Evolutionary conservation across 2,113 vertebrate species (phyloP).

Genomic region (Chrysemys picta): DNA sequence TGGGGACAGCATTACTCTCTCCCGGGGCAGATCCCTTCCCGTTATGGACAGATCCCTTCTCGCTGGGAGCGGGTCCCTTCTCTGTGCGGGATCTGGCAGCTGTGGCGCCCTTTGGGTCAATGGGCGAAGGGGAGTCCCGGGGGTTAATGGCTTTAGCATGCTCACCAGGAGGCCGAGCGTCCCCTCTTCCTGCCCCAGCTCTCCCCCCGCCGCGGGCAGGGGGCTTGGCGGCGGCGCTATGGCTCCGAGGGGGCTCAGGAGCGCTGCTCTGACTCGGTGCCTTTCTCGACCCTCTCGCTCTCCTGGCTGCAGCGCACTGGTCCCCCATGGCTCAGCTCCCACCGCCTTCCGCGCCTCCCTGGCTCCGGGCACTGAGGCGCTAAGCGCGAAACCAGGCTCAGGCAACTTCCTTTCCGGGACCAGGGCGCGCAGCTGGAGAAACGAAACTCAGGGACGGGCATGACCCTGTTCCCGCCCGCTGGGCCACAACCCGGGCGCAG

Average conservation of each 20-base stretch:
- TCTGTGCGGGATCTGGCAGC: neutral
- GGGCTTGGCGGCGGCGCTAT: no score
- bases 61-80: neutral
- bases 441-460: neutral
- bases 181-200: neutral
- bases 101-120: no score
- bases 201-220: neutral
- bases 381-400: neutral
- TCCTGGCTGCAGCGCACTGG: no score
- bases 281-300: neutral
- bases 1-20: no score
- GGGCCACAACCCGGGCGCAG: no score
- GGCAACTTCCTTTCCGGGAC: neutral
- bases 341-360: neutral
- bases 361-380: neutral
- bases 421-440: neutral
- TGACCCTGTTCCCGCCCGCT: neutral
- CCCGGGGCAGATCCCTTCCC: no score
- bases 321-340: neutral
- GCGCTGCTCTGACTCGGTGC: neutral
- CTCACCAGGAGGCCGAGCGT: neutral
- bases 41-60: neutral
- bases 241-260: neutral
- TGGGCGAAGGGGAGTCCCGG: fast-evolving
- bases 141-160: fast-evolving